These are phyloP conservation scores for Noctua comes DNA, from an alignment of 2,888 invertebrate genomes.

Conservation along the genomic window DNA sequence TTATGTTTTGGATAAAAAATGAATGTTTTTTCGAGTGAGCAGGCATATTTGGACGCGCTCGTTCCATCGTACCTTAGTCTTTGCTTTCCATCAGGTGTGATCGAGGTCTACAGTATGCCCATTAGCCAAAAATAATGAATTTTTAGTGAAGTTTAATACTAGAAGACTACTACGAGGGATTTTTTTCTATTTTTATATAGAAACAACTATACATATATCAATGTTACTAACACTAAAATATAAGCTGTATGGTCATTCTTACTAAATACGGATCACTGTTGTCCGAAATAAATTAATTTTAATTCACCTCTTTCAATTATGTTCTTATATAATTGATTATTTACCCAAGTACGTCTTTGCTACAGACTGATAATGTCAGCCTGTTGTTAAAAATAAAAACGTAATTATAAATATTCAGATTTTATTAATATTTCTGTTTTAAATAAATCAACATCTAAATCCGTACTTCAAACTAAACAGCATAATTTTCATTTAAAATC, in stretches of 20 bases:
- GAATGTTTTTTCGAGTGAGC: not conserved
- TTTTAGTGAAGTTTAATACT: too few relatives aligned
- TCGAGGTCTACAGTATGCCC: not conserved
- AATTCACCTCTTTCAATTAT: too few relatives aligned
- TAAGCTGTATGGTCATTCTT: too few relatives aligned
- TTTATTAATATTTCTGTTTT: not conserved
- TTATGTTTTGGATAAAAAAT: not conserved
- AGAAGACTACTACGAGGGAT: too few relatives aligned
- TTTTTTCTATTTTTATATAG: too few relatives aligned
- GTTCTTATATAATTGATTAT: too few relatives aligned
- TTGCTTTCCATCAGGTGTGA: not conserved
- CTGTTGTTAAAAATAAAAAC: too few relatives aligned
- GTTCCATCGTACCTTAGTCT: not conserved
- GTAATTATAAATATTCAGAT: not conserved
- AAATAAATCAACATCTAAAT: not conserved
- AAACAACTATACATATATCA: too few relatives aligned
- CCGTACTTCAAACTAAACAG: slow-evolving; percentile 16
- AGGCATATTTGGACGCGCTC: not conserved
- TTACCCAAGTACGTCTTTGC: not conserved
- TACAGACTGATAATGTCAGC: not conserved
- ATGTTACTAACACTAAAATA: too few relatives aligned
- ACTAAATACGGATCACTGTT: too few relatives aligned
- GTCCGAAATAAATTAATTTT: too few relatives aligned
- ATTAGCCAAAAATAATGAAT: not conserved
- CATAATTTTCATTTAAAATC: slow-evolving; percentile 36